phyloP scores from a whole-genome alignment of 2,113 vertebrate genomes.

The Mobula birostris region DNA sequence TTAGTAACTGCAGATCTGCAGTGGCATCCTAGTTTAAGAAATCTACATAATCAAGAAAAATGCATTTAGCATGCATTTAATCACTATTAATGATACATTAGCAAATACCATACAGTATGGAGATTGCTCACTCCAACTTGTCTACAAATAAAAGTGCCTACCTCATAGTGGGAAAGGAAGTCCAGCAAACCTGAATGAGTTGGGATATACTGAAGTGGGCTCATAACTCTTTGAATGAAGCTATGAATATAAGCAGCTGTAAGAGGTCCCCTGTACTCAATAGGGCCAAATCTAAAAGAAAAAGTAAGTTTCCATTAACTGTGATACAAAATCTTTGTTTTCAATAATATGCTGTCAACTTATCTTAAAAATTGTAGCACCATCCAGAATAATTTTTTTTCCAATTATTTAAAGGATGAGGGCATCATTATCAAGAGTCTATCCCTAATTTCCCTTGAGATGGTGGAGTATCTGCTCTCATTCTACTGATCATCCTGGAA shows the following conservation, averaged over 20 bases:
- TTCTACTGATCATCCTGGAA: background rate
- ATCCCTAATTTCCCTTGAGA: too few relatives aligned
- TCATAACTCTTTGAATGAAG: conserved; percentile 82
- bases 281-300: conserved; percentile 82
- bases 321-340: background rate
- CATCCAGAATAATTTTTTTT: background rate
- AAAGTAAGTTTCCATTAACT: background rate
- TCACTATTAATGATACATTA: background rate
- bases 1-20: background rate
- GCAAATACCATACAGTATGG: background rate
- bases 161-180: conserved; percentile 88
- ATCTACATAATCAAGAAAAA: background rate
- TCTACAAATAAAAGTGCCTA: conserved; percentile 49
- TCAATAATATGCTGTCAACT: background rate
- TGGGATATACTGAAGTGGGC: conserved; percentile 85
- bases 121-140: background rate
- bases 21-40: background rate
- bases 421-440: too few relatives aligned
- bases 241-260: conserved; percentile 85
- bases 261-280: conserved; percentile 90
- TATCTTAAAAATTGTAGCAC: background rate
- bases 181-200: conserved; percentile 71
- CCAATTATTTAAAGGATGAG: too few relatives aligned
- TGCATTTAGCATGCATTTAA: too few relatives aligned
- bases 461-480: too few relatives aligned